Evolutionary conservation across 2,888 invertebrate species (phyloP), one percentile per base, ranked within the genome.

Genomic region (Mesopsocus fuscifrons): DNA sequence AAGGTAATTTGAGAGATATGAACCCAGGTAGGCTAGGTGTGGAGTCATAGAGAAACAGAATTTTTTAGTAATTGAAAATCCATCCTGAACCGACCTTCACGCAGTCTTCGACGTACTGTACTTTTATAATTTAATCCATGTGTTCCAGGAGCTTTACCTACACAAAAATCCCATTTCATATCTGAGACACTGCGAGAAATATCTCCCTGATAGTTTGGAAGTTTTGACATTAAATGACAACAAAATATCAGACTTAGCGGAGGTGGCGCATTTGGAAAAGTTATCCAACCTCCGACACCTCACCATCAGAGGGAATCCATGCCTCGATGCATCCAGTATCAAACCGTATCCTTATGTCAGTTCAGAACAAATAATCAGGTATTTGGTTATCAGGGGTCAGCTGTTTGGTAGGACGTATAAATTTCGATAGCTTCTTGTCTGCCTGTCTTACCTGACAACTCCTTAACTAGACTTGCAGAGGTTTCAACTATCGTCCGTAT

Each of bases 401-500:
- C n/a, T n/a, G n/a, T n/a, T n/a, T n/a, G n/a, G n/a, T n/a, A n/a
- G n/a, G n/a, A n/a, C n/a, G n/a, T n/a, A n/a, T n/a, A n/a, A n/a
- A n/a, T n/a, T n/a, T n/a, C n/a, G n/a, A n/a, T n/a, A n/a, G n/a
- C n/a, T n/a, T n/a, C n/a, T n/a, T n/a, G n/a, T n/a, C n/a, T n/a
- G n/a, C n/a, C 13, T 35, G 34, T 31, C 31, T 23, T 41, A 3
- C 15, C 9, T 17, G 17, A 31, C 17, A 15, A 20, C n/a, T n/a
- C n/a, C n/a, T n/a, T n/a, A n/a, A n/a, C n/a, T n/a, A n/a, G n/a
- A n/a, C n/a, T n/a, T n/a, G n/a, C 63, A 87, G 85, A 60, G 84
- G 82, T 31, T 89, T 84, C 61, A 85, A 88, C 62, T 87, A 89
- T 63, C 76, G 92, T 45, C 89, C 92, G 30, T 92, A 85, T 64